Evolutionary conservation across 2,113 vertebrate species (phyloP).

Genomic region (Gyps fulvus): DNA sequence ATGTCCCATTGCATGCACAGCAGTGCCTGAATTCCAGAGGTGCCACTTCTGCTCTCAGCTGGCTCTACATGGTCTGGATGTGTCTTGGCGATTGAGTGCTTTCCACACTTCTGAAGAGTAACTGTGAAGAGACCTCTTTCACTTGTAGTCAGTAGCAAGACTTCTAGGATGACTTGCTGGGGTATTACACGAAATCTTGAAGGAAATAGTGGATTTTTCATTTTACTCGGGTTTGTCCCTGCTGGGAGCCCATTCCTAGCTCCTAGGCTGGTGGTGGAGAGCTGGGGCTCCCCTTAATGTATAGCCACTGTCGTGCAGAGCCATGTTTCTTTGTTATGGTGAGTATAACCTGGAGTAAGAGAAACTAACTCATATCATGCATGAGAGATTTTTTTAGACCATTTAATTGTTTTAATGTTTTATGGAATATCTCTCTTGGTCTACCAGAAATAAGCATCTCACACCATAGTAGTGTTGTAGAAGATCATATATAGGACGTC

Average conservation of each 20-base stretch:
- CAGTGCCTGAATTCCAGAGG: neutral
- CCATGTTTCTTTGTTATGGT: neutral
- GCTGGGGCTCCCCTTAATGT: neutral
- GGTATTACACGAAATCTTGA: neutral
- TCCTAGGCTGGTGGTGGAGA: neutral
- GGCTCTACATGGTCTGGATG: neutral
- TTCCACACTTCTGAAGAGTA: neutral
- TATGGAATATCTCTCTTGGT: neutral
- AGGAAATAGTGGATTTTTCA: neutral
- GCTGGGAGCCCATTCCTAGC: neutral
- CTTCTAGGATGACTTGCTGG: neutral
- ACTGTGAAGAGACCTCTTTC: neutral
- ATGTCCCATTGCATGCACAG: fast-evolving
- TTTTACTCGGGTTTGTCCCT: neutral
- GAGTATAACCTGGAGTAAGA: neutral
- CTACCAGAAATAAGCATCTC: neutral
- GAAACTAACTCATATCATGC: neutral
- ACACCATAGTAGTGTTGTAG: neutral
- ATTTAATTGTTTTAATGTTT: neutral
- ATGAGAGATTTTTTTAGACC: neutral
- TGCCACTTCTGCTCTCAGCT: neutral
- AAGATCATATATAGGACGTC: neutral
- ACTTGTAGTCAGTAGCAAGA: neutral
- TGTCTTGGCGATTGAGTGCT: neutral
- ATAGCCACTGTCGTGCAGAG: neutral